These are phyloP conservation scores for Pungitius pungitius DNA, from an alignment of 2,113 vertebrate species.

Conservation along the genomic window DNA sequence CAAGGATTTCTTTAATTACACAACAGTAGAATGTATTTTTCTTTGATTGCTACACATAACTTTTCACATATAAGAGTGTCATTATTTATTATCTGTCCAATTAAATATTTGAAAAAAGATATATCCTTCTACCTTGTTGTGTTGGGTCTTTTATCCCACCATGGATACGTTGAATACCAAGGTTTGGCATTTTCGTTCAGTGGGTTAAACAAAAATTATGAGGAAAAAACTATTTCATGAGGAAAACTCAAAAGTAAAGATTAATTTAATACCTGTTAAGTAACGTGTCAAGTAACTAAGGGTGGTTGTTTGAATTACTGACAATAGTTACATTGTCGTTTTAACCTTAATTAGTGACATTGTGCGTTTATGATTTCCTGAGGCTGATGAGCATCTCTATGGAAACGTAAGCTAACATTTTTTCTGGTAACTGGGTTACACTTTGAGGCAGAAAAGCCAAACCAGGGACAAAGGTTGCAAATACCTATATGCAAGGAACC, in stretches of 20 bases:
- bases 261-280: no score
- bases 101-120: background rate
- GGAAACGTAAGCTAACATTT: background rate
- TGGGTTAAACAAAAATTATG: no score
- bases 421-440: background rate
- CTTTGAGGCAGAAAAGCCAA: background rate
- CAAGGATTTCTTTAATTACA: slow-evolving; percentile 14
- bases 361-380: background rate
- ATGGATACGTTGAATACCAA: background rate
- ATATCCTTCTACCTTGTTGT: background rate
- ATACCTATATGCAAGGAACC: no score
- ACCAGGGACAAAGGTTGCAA: background rate
- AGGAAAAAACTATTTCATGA: no score
- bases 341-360: background rate
- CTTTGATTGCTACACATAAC: background rate
- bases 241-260: no score
- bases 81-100: no score
- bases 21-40: background rate
- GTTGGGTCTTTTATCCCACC: background rate
- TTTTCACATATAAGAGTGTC: no score
- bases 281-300: no score
- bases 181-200: background rate
- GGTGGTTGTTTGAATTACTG: no score
- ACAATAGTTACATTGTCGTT: no score
- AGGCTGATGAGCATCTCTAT: background rate